Evolutionary conservation across 2,888 invertebrate species (phyloP).

Genomic region (Timandra comae): DNA sequence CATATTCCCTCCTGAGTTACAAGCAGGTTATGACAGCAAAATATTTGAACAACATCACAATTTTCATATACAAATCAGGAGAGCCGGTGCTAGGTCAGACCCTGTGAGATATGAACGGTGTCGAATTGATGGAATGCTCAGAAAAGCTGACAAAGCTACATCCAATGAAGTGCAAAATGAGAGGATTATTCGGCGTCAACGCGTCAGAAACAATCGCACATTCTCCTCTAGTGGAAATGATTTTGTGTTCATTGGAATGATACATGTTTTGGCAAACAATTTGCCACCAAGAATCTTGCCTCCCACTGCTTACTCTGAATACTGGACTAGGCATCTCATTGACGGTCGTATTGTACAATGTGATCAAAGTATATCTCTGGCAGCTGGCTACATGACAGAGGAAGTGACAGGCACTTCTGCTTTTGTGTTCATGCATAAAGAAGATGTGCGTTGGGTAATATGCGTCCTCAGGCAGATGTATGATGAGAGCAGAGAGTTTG

Average conservation of each 20-base stretch:
- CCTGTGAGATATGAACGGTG: conserved; percentile 83
- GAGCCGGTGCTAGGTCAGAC: conserved; percentile 84
- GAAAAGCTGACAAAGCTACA: conserved; percentile 77
- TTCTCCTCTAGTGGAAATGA: conserved; percentile 78
- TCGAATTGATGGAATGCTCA: conserved; percentile 80
- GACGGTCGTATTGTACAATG: conserved; percentile 93
- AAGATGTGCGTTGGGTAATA: conserved; percentile 92
- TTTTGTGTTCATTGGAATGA: conserved; percentile 84
- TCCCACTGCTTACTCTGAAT: conserved; percentile 84
- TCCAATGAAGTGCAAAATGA: conserved; percentile 68
- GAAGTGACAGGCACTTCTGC: conserved; percentile 93
- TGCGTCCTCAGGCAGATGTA: conserved; percentile 93
- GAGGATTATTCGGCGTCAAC: conserved; percentile 67
- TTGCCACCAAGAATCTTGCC: conserved; percentile 79
- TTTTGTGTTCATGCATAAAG: conserved; percentile 92
- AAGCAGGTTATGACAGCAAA: conserved; percentile 45
- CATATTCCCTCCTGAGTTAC: conserved; percentile 76
- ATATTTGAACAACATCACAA: conserved; percentile 70
- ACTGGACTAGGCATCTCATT: conserved; percentile 91
- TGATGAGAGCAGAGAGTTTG: conserved; percentile 87
- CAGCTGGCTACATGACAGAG: conserved; percentile 92
- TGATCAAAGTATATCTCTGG: conserved; percentile 92
- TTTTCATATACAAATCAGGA: conserved; percentile 77
- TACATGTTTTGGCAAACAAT: conserved; percentile 76
- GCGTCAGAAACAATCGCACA: conserved; percentile 69